phyloP scores from a whole-genome alignment of 2,797 vertebrate species.

The Clarias fuscus region DNA sequence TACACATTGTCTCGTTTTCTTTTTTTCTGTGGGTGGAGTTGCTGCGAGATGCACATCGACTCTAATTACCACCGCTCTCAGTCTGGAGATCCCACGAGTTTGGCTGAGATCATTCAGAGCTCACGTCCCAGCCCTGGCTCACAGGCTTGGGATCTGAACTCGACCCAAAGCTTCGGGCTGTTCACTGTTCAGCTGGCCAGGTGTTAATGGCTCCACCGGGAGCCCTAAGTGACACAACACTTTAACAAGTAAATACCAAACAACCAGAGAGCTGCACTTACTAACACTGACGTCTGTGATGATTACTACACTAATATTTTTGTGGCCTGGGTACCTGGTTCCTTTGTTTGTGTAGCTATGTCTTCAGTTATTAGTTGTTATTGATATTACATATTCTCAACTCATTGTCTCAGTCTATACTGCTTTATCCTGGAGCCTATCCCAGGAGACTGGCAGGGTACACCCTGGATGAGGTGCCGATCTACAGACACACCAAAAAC shows the following conservation, averaged over 20 bases:
- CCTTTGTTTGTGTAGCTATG: too few species aligned
- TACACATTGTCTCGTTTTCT: conserved; percentile 14
- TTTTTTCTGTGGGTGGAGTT: not conserved
- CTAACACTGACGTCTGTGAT: not conserved
- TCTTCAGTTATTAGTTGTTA: too few species aligned
- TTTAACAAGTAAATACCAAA: not conserved
- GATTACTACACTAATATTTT: too few species aligned
- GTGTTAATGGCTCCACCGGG: conserved; percentile 58
- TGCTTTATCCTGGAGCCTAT: too few species aligned
- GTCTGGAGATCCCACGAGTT: conserved; percentile 56
- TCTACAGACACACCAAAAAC: too few species aligned
- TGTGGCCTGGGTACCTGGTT: too few species aligned
- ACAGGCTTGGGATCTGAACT: conserved; percentile 69
- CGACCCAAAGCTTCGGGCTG: conserved; percentile 60
- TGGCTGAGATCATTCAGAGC: conserved; percentile 54
- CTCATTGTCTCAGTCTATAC: too few species aligned
- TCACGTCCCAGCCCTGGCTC: conserved; percentile 65
- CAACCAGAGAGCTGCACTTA: not conserved
- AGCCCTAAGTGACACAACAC: not conserved
- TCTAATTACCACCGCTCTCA: not conserved
- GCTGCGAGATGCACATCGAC: conserved; percentile 4
- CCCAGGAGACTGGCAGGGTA: too few species aligned
- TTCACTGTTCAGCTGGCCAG: conserved; percentile 69
- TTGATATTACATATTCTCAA: too few species aligned
- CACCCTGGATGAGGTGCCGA: too few species aligned